A percentile compares a stretch with the other conserved stretches of the same genome.
Conservation (phyloP, 2,797 vertebrate genomes). For the Scleropages formosus region DNA sequence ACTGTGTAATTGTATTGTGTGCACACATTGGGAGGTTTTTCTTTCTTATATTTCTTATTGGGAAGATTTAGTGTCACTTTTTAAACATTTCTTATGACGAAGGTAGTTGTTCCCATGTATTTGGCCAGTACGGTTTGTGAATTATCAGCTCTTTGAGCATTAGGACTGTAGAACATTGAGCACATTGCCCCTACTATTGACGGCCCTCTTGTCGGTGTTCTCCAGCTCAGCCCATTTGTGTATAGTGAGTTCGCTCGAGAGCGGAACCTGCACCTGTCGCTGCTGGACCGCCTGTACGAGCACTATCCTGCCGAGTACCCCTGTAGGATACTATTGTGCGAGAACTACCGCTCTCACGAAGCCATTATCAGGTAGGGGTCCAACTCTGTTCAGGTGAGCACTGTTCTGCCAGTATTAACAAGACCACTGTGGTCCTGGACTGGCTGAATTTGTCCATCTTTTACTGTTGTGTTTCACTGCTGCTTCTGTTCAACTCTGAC, state of each 20-base stretch:
- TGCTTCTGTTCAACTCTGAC: neutral
- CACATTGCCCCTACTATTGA: too few relatives aligned
- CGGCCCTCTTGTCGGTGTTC: neutral
- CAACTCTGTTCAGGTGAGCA: constrained; percentile 51
- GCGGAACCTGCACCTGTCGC: constrained; percentile 92
- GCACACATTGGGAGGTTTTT: too few relatives aligned
- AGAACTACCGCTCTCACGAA: constrained; percentile 99
- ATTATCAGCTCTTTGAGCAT: too few relatives aligned
- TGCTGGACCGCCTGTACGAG: constrained; percentile 96
- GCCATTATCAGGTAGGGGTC: constrained; percentile 99
- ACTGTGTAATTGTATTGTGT: too few relatives aligned
- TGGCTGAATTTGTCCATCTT: neutral
- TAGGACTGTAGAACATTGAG: too few relatives aligned
- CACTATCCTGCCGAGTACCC: constrained; percentile 95
- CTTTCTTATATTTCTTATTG: too few relatives aligned
- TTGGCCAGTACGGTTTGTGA: too few relatives aligned
- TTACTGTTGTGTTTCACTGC: neutral
- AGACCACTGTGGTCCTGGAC: too few relatives aligned
- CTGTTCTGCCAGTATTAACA: neutral
- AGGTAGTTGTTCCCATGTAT: too few relatives aligned
- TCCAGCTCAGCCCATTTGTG: constrained; percentile 97
- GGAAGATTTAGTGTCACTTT: too few relatives aligned
- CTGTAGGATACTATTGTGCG: constrained; percentile 95
- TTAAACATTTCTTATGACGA: too few relatives aligned
- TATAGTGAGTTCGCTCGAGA: constrained; percentile 99